Evolutionary conservation across 2,113 vertebrate species (phyloP).

Genomic region (Rhipidura dahli): DNA sequence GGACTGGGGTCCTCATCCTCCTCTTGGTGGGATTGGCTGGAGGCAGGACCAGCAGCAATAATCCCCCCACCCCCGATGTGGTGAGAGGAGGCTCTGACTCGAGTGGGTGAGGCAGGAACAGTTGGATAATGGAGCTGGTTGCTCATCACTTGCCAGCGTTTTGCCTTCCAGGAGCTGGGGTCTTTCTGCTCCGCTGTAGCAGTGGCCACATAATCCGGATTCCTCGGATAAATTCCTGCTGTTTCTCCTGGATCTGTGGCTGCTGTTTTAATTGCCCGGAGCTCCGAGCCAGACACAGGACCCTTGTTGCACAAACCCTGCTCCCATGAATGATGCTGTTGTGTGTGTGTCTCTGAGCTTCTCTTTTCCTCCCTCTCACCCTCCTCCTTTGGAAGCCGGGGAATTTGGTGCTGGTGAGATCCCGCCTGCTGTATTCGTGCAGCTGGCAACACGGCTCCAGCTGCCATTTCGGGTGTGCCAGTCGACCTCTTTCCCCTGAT

Average conservation of each 20-base stretch:
- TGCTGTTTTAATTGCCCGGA: constrained; percentile 33
- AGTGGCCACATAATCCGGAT: constrained; percentile 48
- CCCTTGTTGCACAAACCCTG: constrained; percentile 34
- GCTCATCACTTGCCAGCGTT: neutral
- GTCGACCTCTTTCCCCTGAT: neutral
- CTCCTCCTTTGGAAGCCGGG: neutral
- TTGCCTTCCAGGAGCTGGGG: neutral
- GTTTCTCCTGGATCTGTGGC: constrained; percentile 19
- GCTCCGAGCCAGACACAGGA: constrained; percentile 56
- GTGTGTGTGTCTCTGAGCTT: constrained; percentile 27
- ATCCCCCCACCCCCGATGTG: rapidly evolving
- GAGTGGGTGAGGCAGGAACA: neutral
- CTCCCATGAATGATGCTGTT: constrained; percentile 64
- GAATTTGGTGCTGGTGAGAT: neutral
- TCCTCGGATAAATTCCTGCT: constrained; percentile 56
- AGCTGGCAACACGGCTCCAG: neutral
- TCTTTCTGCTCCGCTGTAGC: neutral
- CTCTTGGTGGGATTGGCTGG: neutral
- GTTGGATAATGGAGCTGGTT: neutral
- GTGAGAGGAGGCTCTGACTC: neutral
- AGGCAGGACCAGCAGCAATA: neutral
- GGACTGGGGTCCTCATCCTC: neutral
- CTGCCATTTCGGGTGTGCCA: neutral
- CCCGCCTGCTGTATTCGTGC: neutral
- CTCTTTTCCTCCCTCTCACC: neutral